phyloP scores from a whole-genome alignment of 2,797 vertebrate species.

The Ceryle rudis region DNA sequence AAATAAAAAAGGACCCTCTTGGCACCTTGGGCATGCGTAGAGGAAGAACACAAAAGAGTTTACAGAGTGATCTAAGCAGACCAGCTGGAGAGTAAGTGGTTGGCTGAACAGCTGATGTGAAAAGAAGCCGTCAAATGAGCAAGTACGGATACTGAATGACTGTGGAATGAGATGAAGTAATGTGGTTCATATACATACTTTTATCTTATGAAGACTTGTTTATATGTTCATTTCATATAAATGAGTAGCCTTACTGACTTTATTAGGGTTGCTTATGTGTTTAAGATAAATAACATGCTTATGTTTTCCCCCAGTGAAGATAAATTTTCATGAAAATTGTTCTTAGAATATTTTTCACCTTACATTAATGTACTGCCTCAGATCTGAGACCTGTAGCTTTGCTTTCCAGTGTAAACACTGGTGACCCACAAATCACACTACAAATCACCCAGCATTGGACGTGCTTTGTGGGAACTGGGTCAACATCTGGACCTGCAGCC shows the following conservation, averaged over 20 bases:
- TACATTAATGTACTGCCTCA: neutral
- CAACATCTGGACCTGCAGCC: neutral
- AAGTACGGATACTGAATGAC: neutral
- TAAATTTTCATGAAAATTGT: neutral
- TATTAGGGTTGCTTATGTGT: neutral
- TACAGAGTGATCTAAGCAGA: neutral
- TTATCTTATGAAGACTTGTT: neutral
- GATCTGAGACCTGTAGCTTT: neutral
- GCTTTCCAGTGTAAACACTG: neutral
- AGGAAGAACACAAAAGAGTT: neutral
- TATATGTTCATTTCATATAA: neutral
- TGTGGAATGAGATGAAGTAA: neutral
- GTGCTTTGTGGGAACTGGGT: neutral
- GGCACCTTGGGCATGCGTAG: accelerated
- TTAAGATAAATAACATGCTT: neutral
- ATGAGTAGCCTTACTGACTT: neutral
- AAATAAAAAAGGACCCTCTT: neutral
- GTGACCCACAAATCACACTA: neutral
- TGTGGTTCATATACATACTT: neutral
- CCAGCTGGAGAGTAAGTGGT: neutral
- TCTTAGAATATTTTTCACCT: neutral
- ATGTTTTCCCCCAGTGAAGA: neutral
- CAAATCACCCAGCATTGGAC: neutral
- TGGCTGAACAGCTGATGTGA: neutral
- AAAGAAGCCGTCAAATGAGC: neutral